Evolutionary conservation across 2,797 vertebrate species (phyloP), one percentile per base, ranked within the genome.

Genomic region (Mallotus villosus): DNA sequence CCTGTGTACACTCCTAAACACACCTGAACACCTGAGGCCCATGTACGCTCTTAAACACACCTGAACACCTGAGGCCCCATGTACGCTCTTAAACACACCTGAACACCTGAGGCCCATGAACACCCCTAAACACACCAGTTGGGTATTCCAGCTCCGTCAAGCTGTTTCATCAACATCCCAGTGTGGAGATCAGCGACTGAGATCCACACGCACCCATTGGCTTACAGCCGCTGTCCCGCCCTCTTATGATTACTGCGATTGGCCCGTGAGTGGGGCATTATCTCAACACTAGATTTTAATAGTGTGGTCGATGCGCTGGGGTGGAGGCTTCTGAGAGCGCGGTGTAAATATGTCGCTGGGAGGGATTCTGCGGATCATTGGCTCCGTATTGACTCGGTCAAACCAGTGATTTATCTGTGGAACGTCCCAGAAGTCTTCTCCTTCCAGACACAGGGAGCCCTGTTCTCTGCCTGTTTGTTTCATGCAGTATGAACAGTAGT

Each of bases 201-300:
- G 8, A 55, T 55, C 51, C 3, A 16, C 19, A n/a, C 16, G 51
- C 51, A 55, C 41, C 67, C 63, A 27, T 22, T 71, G 32, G 60
- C 63, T 60, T 37, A 34, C 73, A 65, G 25, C 64, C 71, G 63
- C 25, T 67, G 70, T 68, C 67, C 41, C 27, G 27, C 41, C 25
- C 22, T 66, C 67, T 64, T 76, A 67, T 85, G 81, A 82, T 79
- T 76, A 84, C 74, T 5, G 58, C 68, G 59, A 25, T 73, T 63
- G 74, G 62, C 70, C 82, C 80, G 88, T 71, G 79, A 80, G 84
- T 55, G 71, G 70, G 78, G 77, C 84, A 77, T 81, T 72, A 87
- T 82, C 51, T 74, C 76, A 81, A 70, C 78, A 78, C 71, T 83
- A 72, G 72, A 84, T 82, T 87, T 82, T 86, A 82, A 85, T 81